Percentiles rank a stretch among this genome's conserved stretches.
Conservation (phyloP, 1,140 invertebrate genomes). For the Aphidius gifuensis region DNA sequence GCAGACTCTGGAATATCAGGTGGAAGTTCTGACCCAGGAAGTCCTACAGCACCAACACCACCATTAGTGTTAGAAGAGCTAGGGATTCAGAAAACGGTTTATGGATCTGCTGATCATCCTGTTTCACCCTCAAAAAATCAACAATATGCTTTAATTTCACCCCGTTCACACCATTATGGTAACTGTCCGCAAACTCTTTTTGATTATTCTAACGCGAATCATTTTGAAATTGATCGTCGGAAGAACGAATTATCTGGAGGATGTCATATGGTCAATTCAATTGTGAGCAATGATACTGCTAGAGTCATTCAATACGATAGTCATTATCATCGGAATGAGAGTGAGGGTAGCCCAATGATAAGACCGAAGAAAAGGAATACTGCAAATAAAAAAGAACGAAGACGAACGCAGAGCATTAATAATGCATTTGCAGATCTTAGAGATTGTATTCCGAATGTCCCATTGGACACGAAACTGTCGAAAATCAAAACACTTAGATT, state of each 20-base stretch:
- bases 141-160: slow-evolving; percentile 34
- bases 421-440: slow-evolving; percentile 88
- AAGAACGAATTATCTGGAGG: slow-evolving; percentile 20
- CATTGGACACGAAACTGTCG: slow-evolving; percentile 89
- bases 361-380: slow-evolving; percentile 68
- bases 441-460: slow-evolving; percentile 94
- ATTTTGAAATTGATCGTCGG: slow-evolving; percentile 17
- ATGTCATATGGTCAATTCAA: slow-evolving; percentile 14
- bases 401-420: slow-evolving; percentile 91
- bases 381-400: slow-evolving; percentile 90
- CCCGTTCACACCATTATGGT: slow-evolving; percentile 32
- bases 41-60: slow-evolving; percentile 46
- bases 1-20: slow-evolving; percentile 50
- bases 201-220: slow-evolving; percentile 6
- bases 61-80: slow-evolving; percentile 49
- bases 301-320: not conserved
- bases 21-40: slow-evolving; percentile 47
- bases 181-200: slow-evolving; percentile 25
- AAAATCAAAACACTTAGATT: slow-evolving; percentile 90
- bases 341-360: slow-evolving; percentile 18
- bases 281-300: slow-evolving; percentile 2
- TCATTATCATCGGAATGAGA: slow-evolving; percentile 17
- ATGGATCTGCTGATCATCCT: slow-evolving; percentile 10
- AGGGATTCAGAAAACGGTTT: slow-evolving; percentile 36
- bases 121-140: slow-evolving; percentile 17